A percentile compares a stretch with the other conserved stretches of the same genome.
Evolutionary conservation across 2,113 vertebrate genomes (phyloP).

Genomic region (Notothenia coriiceps): DNA sequence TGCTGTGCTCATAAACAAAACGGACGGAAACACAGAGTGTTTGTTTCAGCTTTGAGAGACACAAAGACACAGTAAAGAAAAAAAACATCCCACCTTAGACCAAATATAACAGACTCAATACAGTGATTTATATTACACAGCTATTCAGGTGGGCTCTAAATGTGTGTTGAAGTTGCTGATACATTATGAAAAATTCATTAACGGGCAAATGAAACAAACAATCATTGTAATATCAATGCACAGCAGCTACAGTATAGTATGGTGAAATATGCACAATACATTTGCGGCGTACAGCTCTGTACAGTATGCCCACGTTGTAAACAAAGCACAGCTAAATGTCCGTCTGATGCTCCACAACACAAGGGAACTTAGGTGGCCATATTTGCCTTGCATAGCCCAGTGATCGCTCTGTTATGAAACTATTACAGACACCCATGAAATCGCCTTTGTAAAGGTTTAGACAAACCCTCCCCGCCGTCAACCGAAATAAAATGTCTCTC

Average conservation of each 20-base stretch:
- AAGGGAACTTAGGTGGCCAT: slow-evolving; percentile 61
- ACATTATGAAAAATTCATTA: slow-evolving; percentile 46
- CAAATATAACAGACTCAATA: slow-evolving; percentile 28
- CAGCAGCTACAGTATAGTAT: slow-evolving; percentile 61
- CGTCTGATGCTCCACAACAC: slow-evolving; percentile 52
- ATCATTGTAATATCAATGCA: slow-evolving; percentile 53
- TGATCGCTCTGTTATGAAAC: slow-evolving; percentile 73
- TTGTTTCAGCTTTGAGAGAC: slow-evolving; percentile 34
- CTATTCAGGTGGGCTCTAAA: slow-evolving; percentile 39
- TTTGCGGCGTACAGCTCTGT: slow-evolving; percentile 56
- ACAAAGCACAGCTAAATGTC: slow-evolving; percentile 70
- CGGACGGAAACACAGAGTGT: slow-evolving; percentile 39
- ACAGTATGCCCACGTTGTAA: slow-evolving; percentile 61
- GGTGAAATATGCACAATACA: slow-evolving; percentile 66
- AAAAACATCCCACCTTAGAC: slow-evolving; percentile 24
- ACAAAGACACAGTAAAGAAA: slow-evolving; percentile 27
- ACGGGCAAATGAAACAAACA: slow-evolving; percentile 44
- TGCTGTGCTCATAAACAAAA: slow-evolving; percentile 64
- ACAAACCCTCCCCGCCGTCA: slow-evolving; percentile 65
- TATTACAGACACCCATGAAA: slow-evolving; percentile 70
- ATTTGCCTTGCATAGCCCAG: slow-evolving; percentile 79
- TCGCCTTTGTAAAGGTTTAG: slow-evolving; percentile 64
- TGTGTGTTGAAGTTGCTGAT: slow-evolving; percentile 29
- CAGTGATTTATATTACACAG: slow-evolving; percentile 58
- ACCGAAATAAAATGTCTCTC: slow-evolving; percentile 70